Evolutionary conservation across 2,888 invertebrate species (phyloP), one percentile per base, ranked within the genome.

Genomic region (Drosophila setosimentum): DNA sequence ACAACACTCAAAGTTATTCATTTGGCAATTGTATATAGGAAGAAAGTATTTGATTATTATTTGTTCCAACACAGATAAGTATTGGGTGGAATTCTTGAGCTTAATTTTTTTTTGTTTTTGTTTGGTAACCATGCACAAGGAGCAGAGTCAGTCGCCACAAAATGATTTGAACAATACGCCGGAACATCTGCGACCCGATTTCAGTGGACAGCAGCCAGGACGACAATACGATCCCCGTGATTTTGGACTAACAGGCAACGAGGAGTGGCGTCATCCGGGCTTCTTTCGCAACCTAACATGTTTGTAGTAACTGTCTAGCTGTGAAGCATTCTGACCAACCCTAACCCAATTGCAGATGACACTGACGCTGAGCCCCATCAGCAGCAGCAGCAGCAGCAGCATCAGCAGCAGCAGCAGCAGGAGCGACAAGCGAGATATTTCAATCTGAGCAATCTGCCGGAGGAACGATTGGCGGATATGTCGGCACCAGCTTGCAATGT

Each of bases 231-330:
- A 82, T 64, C 76, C 84, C 33, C 29, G 55, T 13, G 75, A 76
- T 0, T 81, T 81, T 21, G 86, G 73, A 0, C 35, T 77, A 6
- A 73, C 68, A 0, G 68, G 64, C 24, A 62, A 64, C 45, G 89
- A 89, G 53, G 64, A 83, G 32, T 79, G 83, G 86, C 81, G 59
- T 0, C 42, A 82, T 69, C 78, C 84, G 18, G 62, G 69, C 18
- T 62, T 82, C 58, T 86, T 78, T 35, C 74, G 78, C 0, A 64
- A 69, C 7, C 42, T 76, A 72, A 67, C 78, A 61, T 76, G 87
- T 86, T 7, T 45, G 86, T 80, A 54, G 37, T 27, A 24, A 6
- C 18, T 24, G 3, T 27, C 21, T 7, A 5, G 7, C 8, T 45
- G 16, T 29, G 18, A 18, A 5, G 8, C 1, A 29, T 30, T 51